Percentiles rank a stretch among this genome's conserved stretches.
Evolutionary conservation across 30 jellyfish, hydroid and myxozoan species (phyloP).

Genomic region (Turritopsis dohrnii): DNA sequence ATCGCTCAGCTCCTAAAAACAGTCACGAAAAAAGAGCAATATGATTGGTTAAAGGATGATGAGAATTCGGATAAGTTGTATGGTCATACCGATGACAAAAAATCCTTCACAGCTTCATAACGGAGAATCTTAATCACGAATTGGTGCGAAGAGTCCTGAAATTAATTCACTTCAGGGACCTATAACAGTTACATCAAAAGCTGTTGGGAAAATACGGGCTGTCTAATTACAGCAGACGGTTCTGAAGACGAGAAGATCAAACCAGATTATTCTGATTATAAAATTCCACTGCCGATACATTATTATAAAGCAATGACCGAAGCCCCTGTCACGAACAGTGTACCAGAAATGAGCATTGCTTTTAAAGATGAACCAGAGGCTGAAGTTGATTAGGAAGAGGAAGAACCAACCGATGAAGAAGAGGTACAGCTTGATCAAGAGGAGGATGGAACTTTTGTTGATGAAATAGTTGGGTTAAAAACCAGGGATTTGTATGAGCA

Average conservation of each 20-base stretch:
- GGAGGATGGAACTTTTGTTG: constrained; percentile 5
- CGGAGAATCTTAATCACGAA: constrained; percentile 24
- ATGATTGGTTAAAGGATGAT: constrained; percentile 49
- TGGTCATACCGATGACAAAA: constrained; percentile 42
- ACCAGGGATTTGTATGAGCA: constrained; percentile 1
- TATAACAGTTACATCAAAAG: no score
- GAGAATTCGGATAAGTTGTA: constrained; percentile 41
- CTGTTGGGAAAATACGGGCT: no score
- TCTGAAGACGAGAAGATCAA: no score
- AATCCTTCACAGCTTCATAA: constrained; percentile 18
- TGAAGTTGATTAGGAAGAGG: constrained; percentile 3
- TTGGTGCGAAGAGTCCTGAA: constrained; percentile 26
- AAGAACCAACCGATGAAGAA: no score
- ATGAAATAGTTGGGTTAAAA: constrained; percentile 4
- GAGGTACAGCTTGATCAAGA: constrained; percentile 5
- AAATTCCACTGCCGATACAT: no score
- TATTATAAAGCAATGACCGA: no score
- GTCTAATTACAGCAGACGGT: no score
- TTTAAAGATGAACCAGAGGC: no score
- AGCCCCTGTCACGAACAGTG: constrained; percentile 2
- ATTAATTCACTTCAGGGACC: neutral
- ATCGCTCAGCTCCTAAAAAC: constrained; percentile 51
- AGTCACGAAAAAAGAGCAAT: constrained; percentile 35
- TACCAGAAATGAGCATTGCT: constrained; percentile 1
- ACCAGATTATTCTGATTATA: no score